Evolutionary conservation across 2,113 vertebrate genomes (phyloP).

Genomic region (Etheostoma cragini): DNA sequence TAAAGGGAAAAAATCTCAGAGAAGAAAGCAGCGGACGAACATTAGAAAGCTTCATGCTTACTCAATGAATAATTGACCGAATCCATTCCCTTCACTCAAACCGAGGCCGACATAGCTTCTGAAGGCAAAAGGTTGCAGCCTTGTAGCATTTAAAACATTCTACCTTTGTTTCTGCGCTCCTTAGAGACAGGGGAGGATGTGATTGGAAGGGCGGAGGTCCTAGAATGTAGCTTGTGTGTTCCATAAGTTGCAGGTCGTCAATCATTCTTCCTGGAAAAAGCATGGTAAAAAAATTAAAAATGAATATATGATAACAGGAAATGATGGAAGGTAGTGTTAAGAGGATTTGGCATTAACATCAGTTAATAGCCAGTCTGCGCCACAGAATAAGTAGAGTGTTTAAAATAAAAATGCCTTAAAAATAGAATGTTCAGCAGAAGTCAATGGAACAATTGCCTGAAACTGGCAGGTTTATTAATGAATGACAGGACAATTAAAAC

Average conservation of each 20-base stretch:
- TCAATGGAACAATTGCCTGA: conserved; percentile 45
- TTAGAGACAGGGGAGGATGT: conserved; percentile 18
- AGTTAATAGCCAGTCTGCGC: conserved; percentile 24
- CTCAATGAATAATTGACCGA: conserved; percentile 79
- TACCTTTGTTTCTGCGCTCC: conserved; percentile 19
- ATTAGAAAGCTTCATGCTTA: conserved; percentile 72
- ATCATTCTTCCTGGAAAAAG: conserved; percentile 23
- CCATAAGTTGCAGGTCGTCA: background rate
- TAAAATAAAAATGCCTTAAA: conserved; percentile 30
- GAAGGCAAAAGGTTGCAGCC: conserved; percentile 57
- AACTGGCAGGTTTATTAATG: conserved; percentile 46
- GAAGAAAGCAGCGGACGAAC: conserved; percentile 50
- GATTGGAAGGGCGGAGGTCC: background rate
- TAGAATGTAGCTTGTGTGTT: conserved; percentile 14
- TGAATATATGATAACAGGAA: background rate
- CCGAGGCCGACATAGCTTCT: conserved; percentile 37
- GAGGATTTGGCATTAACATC: conserved; percentile 21
- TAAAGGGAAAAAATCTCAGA: conserved; percentile 2
- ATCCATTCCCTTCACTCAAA: conserved; percentile 72
- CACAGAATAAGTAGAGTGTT: conserved; percentile 9
- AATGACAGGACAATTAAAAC: conserved; percentile 54
- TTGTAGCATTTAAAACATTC: conserved; percentile 38
- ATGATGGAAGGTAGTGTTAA: conserved; percentile 26
- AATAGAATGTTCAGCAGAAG: conserved; percentile 34
- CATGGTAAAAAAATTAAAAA: too few relatives aligned